Evolutionary conservation across 2,888 invertebrate genomes (phyloP).

Genomic region (Nemotelus nigrinus): DNA sequence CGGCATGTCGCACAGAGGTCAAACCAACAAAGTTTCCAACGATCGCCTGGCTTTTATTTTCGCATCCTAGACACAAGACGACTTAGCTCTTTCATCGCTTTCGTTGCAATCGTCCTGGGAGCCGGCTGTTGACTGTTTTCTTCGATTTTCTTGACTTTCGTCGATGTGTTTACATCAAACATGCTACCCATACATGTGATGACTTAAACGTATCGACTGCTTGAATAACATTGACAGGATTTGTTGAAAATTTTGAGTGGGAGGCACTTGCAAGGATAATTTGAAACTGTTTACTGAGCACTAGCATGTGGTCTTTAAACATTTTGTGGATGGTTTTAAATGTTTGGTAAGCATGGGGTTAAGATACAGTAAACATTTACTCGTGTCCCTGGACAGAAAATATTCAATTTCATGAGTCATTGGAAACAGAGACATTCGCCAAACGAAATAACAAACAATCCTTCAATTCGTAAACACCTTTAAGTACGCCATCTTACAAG

Average conservation of each 20-base stretch:
- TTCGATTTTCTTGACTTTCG: slow-evolving; percentile 13
- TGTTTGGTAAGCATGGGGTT: too few species aligned
- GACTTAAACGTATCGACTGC: neutral
- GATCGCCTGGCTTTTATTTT: slow-evolving; percentile 32
- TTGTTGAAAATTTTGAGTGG: too few species aligned
- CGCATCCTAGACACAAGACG: slow-evolving; percentile 25
- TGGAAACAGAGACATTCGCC: too few species aligned
- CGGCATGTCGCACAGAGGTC: slow-evolving; percentile 33
- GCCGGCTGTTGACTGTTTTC: slow-evolving; percentile 4
- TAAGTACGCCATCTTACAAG: neutral
- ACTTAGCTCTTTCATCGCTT: slow-evolving; percentile 19
- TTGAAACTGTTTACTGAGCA: too few species aligned
- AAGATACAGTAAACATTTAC: too few species aligned
- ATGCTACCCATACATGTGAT: neutral
- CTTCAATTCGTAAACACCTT: neutral
- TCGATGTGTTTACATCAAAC: neutral
- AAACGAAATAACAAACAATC: too few species aligned
- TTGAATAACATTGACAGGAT: too few species aligned
- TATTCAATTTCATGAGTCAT: too few species aligned
- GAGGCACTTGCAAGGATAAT: too few species aligned
- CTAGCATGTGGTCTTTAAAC: too few species aligned
- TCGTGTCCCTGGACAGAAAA: too few species aligned
- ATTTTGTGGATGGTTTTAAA: too few species aligned
- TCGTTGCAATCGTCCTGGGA: neutral
- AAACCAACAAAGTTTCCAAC: slow-evolving; percentile 40